These are phyloP conservation scores for Melanotaenia trifasciata DNA, from an alignment of 2,797 vertebrate genomes.

Conservation along the genomic window DNA sequence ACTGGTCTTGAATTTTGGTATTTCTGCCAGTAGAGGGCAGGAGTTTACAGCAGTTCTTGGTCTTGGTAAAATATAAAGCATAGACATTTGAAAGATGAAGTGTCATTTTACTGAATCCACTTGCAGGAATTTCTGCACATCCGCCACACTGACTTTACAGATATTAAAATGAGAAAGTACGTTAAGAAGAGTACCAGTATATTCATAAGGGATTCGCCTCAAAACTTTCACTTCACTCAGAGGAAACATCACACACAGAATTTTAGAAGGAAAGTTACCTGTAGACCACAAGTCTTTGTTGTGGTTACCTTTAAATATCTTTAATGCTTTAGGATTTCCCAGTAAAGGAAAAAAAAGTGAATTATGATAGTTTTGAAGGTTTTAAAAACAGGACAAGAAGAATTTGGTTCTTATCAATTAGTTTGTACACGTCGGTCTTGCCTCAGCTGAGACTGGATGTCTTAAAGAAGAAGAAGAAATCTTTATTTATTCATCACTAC, in stretches of 20 bases:
- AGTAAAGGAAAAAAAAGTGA: neutral
- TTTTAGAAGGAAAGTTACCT: too few species aligned
- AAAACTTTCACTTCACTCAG: neutral
- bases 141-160: neutral
- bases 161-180: neutral
- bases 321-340: neutral
- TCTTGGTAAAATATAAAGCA: neutral
- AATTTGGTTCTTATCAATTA: slow-evolving; percentile 20
- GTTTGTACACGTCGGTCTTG: neutral
- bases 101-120: neutral
- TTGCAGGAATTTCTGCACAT: neutral
- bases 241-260: too few species aligned
- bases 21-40: slow-evolving; percentile 64
- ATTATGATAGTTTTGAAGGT: neutral
- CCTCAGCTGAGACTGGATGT: slow-evolving; percentile 33
- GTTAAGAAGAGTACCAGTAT: neutral
- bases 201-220: neutral
- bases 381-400: slow-evolving; percentile 6
- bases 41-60: slow-evolving; percentile 23
- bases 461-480: neutral
- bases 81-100: neutral
- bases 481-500: too few species aligned
- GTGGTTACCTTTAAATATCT: neutral
- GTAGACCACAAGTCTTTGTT: too few species aligned
- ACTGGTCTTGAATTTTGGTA: neutral